Conservation (phyloP, 2,888 invertebrate genomes). For the Hedychridium roseum region DNA sequence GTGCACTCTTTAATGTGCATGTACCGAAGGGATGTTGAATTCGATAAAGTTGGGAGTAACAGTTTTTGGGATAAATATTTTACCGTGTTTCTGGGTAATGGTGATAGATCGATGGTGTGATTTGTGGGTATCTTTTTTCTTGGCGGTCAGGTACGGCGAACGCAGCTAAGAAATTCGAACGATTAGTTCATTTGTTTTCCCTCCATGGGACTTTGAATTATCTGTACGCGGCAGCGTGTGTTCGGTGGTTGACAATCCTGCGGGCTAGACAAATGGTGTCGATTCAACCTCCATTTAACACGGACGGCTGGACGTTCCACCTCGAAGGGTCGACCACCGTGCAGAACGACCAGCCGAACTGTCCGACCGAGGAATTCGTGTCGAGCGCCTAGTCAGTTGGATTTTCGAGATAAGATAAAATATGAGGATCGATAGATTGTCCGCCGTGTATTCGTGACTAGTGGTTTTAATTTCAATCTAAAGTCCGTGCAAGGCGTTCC, state of each 20-base stretch:
- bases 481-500: too few species aligned
- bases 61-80: too few species aligned
- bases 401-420: slow-evolving; percentile 46
- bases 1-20: too few species aligned
- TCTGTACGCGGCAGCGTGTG: slow-evolving; percentile 3
- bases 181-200: too few species aligned
- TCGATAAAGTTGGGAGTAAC: too few species aligned
- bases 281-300: slow-evolving; percentile 19
- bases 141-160: too few species aligned
- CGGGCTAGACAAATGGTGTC: slow-evolving; percentile 17
- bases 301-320: slow-evolving; percentile 21
- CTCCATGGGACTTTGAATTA: too few species aligned
- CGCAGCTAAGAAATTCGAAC: too few species aligned
- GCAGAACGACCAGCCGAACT: slow-evolving; percentile 22
- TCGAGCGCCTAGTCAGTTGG: slow-evolving; percentile 26
- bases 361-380: slow-evolving; percentile 24
- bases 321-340: slow-evolving; percentile 33
- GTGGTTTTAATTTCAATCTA: slow-evolving; percentile 35
- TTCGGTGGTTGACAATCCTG: slow-evolving; percentile 1
- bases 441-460: slow-evolving; percentile 31
- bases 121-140: too few species aligned
- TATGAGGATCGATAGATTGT: slow-evolving; percentile 30
- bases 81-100: too few species aligned
- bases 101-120: too few species aligned
- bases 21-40: too few species aligned